Evolutionary conservation across 2,888 invertebrate genomes (phyloP).

Genomic region (Heliconius hortense): DNA sequence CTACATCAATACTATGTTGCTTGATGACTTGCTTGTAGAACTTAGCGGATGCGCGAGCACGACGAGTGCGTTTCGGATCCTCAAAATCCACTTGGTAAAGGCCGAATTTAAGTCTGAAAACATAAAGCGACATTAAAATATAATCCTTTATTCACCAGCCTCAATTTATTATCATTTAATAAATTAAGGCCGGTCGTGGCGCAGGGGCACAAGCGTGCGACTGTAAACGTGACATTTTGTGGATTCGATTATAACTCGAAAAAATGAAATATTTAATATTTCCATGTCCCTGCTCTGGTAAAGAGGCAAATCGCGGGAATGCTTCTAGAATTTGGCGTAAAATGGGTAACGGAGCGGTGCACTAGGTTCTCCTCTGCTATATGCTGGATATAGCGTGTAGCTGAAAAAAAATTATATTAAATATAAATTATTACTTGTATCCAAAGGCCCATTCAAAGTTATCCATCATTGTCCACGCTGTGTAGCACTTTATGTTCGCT

Average conservation of each 20-base stretch:
- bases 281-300: background rate
- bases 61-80: constrained; percentile 58
- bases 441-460: constrained; percentile 88
- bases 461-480: constrained; percentile 88
- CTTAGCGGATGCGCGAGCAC: constrained; percentile 43
- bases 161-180: too few species aligned
- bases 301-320: constrained; percentile 1
- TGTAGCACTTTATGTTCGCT: constrained; percentile 84
- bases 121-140: constrained; percentile 25
- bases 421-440: constrained; percentile 76
- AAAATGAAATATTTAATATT: background rate
- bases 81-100: constrained; percentile 40
- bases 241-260: background rate
- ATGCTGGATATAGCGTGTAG: too few species aligned
- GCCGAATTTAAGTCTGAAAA: constrained; percentile 58
- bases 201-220: background rate
- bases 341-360: too few species aligned
- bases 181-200: background rate
- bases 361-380: too few species aligned
- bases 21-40: constrained; percentile 48
- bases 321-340: too few species aligned
- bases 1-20: constrained; percentile 34
- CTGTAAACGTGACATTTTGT: background rate
- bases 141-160: background rate
- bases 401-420: constrained; percentile 6